phyloP scores from a whole-genome alignment of 2,113 vertebrate genomes.

The Brachyhypopomus occidentalis region DNA sequence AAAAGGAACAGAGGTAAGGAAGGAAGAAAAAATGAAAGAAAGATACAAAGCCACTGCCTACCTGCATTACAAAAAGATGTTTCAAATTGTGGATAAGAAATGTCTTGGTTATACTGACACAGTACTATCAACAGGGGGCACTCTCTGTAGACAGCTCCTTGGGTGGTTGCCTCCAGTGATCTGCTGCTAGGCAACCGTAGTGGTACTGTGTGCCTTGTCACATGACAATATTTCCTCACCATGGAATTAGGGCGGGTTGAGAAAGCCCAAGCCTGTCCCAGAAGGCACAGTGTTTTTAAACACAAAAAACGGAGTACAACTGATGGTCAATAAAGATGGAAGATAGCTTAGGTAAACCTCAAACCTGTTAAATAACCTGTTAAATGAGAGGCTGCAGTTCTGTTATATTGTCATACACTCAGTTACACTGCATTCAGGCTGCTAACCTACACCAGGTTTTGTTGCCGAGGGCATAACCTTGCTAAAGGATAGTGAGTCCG shows the following conservation, averaged over 20 bases:
- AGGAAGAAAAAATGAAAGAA: neutral
- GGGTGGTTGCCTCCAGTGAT: constrained; percentile 48
- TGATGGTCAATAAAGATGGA: neutral
- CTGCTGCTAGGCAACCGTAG: constrained; percentile 61
- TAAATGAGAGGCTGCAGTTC: neutral
- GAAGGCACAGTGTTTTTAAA: constrained; percentile 50
- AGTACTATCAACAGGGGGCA: constrained; percentile 21
- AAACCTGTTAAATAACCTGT: neutral
- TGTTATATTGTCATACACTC: neutral
- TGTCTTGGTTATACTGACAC: neutral
- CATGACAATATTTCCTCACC: constrained; percentile 52
- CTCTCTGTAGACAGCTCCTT: constrained; percentile 38
- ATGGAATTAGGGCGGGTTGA: constrained; percentile 64
- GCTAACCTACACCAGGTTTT: neutral
- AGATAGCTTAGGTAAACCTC: neutral
- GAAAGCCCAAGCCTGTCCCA: constrained; percentile 43
- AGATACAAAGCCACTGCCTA: neutral
- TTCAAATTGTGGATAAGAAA: constrained; percentile 19
- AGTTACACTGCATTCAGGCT: neutral
- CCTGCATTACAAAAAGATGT: neutral
- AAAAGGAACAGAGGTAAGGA: constrained; percentile 19
- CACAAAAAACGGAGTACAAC: neutral
- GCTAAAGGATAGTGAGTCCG: neutral
- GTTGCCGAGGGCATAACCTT: neutral
- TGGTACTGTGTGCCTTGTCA: constrained; percentile 49